phyloP scores from a whole-genome alignment of 2,888 invertebrate genomes.

The Creontiades dilutus region DNA sequence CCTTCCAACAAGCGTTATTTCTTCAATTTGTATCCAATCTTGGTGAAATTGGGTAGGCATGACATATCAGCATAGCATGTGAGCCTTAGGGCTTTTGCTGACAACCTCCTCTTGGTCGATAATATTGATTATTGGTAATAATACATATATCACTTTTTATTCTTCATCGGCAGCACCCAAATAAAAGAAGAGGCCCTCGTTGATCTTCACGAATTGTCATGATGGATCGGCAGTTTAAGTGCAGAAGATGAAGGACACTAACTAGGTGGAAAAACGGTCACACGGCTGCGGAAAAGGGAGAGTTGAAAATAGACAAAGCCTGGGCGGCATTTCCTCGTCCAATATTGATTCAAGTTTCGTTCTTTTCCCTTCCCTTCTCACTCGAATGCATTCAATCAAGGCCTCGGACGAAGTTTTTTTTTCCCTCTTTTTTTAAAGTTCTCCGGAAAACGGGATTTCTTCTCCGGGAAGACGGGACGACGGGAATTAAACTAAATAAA shows the following conservation, averaged over 20 bases:
- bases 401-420: slow-evolving; percentile 16
- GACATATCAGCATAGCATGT: no score
- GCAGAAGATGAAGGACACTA: not conserved
- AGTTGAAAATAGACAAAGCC: slow-evolving; percentile 27
- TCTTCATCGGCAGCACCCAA: not conserved
- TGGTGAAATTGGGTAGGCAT: no score
- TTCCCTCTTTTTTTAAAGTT: not conserved
- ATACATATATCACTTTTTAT: no score
- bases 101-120: no score
- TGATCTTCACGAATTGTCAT: not conserved
- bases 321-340: slow-evolving; percentile 28
- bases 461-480: slow-evolving; percentile 7
- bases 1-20: no score
- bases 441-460: slow-evolving; percentile 5
- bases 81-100: no score
- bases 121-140: no score
- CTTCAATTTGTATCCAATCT: no score
- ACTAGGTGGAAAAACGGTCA: slow-evolving; percentile 4
- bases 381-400: slow-evolving; percentile 39
- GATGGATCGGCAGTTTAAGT: not conserved
- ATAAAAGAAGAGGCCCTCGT: not conserved
- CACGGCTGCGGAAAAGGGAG: not conserved
- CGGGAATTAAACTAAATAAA: slow-evolving; percentile 54
- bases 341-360: slow-evolving; percentile 24
- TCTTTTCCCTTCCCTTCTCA: not conserved